Conservation (phyloP, 1,140 invertebrate genomes). For the Pentalonia nigronervosa region DNA sequence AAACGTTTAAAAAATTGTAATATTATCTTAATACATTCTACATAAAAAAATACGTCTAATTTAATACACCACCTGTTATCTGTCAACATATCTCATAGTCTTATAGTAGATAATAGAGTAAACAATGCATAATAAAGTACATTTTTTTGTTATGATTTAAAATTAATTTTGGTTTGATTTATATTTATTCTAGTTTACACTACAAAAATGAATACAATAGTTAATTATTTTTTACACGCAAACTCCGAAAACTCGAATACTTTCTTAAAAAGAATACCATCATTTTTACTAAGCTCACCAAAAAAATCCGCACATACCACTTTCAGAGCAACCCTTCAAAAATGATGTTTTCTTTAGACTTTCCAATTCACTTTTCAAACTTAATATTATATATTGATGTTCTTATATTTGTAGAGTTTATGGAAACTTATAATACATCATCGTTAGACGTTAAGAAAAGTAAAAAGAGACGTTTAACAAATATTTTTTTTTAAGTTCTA, state of each 20-base stretch:
- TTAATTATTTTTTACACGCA: neutral
- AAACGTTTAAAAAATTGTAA: too few species aligned
- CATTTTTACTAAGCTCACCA: neutral
- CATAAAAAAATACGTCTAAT: too few species aligned
- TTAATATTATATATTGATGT: conserved; percentile 19
- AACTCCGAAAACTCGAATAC: neutral
- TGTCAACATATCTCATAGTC: neutral
- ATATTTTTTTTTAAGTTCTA: conserved; percentile 7
- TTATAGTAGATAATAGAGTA: too few species aligned
- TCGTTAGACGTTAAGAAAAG: neutral
- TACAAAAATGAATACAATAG: conserved; percentile 9
- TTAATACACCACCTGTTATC: too few species aligned
- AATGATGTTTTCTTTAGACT: neutral
- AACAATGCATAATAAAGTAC: neutral
- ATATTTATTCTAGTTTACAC: neutral
- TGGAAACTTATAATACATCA: neutral
- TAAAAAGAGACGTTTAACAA: neutral
- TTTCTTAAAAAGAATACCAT: neutral
- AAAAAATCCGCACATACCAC: neutral
- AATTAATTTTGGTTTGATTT: neutral
- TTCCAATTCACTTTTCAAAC: neutral
- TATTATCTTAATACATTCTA: too few species aligned
- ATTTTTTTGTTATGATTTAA: neutral
- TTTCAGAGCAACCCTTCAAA: neutral
- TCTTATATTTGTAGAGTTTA: neutral